These are phyloP conservation scores for Macropodus opercularis DNA, from an alignment of 2,797 vertebrate genomes.

Conservation along the genomic window DNA sequence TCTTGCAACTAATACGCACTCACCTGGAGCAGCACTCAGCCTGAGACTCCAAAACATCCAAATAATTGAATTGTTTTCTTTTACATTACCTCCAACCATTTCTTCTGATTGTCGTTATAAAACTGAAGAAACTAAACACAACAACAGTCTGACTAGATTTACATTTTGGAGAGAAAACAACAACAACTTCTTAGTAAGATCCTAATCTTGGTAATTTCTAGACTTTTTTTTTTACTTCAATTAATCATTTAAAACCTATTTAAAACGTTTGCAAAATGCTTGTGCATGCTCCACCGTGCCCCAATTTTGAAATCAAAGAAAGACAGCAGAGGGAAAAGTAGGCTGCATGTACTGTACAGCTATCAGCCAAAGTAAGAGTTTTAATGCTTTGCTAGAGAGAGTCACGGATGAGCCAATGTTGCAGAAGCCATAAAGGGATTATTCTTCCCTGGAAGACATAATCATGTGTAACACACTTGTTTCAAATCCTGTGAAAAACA, in stretches of 20 bases:
- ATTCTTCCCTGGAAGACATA: conserved; percentile 74
- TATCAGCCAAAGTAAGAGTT: conserved; percentile 65
- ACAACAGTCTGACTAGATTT: neutral
- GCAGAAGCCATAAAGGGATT: conserved; percentile 75
- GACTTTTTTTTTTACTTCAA: conserved; percentile 22
- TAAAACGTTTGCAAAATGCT: conserved; percentile 42
- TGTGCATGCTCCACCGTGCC: conserved; percentile 39
- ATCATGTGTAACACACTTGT: conserved; percentile 78
- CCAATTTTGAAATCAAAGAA: conserved; percentile 58
- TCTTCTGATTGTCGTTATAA: neutral
- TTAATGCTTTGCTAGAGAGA: conserved; percentile 67
- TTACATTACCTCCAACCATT: neutral
- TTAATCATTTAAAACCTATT: conserved; percentile 54
- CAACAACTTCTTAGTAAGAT: too few relatives aligned
- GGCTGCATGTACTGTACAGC: conserved; percentile 55
- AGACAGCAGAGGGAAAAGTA: conserved; percentile 43
- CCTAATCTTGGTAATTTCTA: too few relatives aligned
- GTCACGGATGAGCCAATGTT: conserved; percentile 58
- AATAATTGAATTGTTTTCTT: too few relatives aligned
- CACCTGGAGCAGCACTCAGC: conserved; percentile 56
- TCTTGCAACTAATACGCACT: conserved; percentile 31
- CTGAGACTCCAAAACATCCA: too few relatives aligned
- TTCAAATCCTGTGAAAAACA: conserved; percentile 73
- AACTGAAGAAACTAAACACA: neutral
- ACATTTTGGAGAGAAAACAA: neutral